Evolutionary conservation across 2,888 invertebrate species (phyloP).

Genomic region (Phytoseiulus persimilis): DNA sequence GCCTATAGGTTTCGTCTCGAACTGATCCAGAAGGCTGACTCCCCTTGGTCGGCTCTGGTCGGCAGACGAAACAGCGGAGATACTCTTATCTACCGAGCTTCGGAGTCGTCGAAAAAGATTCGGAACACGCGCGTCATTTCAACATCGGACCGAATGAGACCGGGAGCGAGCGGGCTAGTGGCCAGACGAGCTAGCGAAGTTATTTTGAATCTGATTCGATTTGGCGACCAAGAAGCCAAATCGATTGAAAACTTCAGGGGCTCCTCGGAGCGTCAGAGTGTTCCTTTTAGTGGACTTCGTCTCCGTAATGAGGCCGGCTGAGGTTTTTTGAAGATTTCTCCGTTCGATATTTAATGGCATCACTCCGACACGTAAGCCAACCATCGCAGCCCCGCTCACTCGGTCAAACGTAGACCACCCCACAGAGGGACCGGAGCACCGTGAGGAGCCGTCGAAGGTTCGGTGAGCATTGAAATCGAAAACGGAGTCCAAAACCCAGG

Average conservation of each 20-base stretch:
- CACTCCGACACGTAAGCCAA: neutral
- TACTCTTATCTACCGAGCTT: neutral
- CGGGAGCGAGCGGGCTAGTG: neutral
- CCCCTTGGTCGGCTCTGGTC: neutral
- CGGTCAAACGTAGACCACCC: too few relatives aligned
- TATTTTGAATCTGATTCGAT: neutral
- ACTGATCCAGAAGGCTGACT: neutral
- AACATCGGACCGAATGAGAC: neutral
- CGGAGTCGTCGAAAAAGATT: neutral
- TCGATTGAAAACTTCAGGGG: slow-evolving; percentile 5
- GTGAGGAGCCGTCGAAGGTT: too few relatives aligned
- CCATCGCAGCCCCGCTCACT: too few relatives aligned
- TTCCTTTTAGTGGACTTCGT: neutral
- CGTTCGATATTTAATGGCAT: neutral
- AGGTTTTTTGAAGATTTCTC: neutral
- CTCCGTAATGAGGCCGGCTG: neutral
- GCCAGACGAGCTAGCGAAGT: neutral
- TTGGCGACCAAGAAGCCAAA: neutral
- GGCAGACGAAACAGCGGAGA: neutral
- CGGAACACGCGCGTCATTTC: neutral
- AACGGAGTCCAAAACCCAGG: too few relatives aligned
- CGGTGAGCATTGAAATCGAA: too few relatives aligned
- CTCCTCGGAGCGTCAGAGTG: neutral
- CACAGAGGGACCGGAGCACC: too few relatives aligned
- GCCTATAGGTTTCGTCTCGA: neutral